These are phyloP conservation scores for Myrmophylax atrothorax DNA, from an alignment of 2,113 vertebrate genomes.

Conservation along the genomic window DNA sequence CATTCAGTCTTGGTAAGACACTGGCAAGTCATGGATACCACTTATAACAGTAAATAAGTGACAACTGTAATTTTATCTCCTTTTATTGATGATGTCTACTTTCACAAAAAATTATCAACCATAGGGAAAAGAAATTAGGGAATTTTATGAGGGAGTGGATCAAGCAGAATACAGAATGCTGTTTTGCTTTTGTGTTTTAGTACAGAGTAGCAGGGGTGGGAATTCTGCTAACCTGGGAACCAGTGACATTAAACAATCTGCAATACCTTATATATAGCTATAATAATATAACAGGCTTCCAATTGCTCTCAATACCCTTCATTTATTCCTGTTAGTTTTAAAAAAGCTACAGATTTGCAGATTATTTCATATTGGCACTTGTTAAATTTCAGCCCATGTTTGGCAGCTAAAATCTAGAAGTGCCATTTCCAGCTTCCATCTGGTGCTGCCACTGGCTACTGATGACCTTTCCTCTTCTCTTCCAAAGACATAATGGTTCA, in stretches of 20 bases:
- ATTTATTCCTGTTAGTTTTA: background rate
- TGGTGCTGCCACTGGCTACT: conserved; percentile 2
- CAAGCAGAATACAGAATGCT: background rate
- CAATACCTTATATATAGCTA: background rate
- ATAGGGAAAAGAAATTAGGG: background rate
- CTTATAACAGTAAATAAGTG: background rate
- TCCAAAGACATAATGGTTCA: background rate
- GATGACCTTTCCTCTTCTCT: conserved; percentile 7
- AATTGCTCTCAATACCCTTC: background rate
- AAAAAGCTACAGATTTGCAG: background rate
- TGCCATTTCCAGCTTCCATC: background rate
- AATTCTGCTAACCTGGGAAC: background rate
- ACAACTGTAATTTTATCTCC: background rate
- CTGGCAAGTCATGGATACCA: background rate
- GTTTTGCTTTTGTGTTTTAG: background rate
- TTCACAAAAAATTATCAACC: background rate
- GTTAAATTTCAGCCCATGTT: background rate
- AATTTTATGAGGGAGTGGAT: background rate
- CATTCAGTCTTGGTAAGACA: background rate
- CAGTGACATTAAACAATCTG: background rate
- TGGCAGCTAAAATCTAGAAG: conserved; percentile 13
- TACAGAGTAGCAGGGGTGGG: rapidly evolving
- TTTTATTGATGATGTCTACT: background rate
- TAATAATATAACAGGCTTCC: background rate
- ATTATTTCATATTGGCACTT: background rate